Base-by-base conservation (phyloP, 2,797 vertebrate genomes). In the Karalla daura region DNA sequence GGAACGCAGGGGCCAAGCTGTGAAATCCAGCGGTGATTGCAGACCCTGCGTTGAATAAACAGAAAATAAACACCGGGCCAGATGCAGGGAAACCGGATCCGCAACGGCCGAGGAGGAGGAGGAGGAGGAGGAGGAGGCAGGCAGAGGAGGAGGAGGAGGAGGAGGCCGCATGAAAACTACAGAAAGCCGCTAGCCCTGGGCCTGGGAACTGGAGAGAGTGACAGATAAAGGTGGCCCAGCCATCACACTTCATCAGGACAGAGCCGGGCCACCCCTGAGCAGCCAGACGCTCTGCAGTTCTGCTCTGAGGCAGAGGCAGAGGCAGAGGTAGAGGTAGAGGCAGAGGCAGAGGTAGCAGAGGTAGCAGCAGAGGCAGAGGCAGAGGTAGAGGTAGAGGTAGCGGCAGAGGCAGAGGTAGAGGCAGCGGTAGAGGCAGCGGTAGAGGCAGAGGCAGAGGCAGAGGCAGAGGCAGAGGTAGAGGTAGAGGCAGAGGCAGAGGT, bases 1-100 rank as follows among this genome's bases (percentile, higher is more conserved):
- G 64, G 64, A 75, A 72, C 14, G 40, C 37, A 60, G 74, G 78
- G 63, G 56, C 64, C 60, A 74, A 76, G 55, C 47, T 35, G 67
- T 62, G 78, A 86, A 90, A 91, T 86, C 58, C 83, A 86, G 80
- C 70, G 75, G 74, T 89, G 89, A 91, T 89, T 90, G 74, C 70
- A 49, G 87, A 84, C 63, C n/a, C 65, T 87, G 69, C 70, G 56
- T 65, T 61, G 75, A 81, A 90, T 86, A 85, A 85, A 88, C 72
- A 74, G 59, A 83, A 86, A 84, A 87, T 80, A 88, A 89, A 88
- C 74, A 76, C 45, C 43, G 49, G 60, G 43, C 78, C 61, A 74
- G 75, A 81, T 61, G 5, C 44, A 67, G 70, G n/a, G 84, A 87
- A 91, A 90, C 71, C 24, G 58, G 80, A 92, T 86, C 74, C 47